Percentiles rank a stretch among this genome's conserved stretches.
Evolutionary conservation across 1,140 invertebrate genomes (phyloP).

Genomic region (Papilio machaon): DNA sequence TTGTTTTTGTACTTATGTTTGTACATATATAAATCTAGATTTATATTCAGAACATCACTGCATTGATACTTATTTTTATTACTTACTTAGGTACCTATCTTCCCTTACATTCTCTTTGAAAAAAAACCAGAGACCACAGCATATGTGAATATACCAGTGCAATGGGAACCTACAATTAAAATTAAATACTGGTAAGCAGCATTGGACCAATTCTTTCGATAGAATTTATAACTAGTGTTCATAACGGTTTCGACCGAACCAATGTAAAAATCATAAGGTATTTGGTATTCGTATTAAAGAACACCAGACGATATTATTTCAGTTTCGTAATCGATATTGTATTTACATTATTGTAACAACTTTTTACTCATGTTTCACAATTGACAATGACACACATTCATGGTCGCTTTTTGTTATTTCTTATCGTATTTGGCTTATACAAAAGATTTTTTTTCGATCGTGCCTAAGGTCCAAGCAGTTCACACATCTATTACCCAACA

Average conservation of each 20-base stretch:
- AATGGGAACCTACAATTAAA: no score
- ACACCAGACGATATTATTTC: background rate
- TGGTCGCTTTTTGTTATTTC: background rate
- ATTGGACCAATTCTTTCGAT: background rate
- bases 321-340: conserved; percentile 10
- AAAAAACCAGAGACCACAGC: no score
- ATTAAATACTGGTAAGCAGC: no score
- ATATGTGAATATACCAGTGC: no score
- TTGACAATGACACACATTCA: conserved; percentile 20
- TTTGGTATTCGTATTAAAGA: background rate
- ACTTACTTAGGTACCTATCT: no score
- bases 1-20: background rate
- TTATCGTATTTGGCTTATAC: background rate
- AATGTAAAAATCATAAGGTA: background rate
- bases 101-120: no score
- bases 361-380: conserved; percentile 13
- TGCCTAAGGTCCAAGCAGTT: background rate
- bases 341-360: conserved; percentile 1
- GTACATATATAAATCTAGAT: background rate
- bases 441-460: conserved; percentile 9
- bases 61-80: no score
- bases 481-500: background rate
- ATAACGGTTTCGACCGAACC: background rate
- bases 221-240: background rate
- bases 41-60: no score